phyloP scores from a whole-genome alignment of 92 coral and sea anemone species.

The Epizoanthus illoricatus region DNA sequence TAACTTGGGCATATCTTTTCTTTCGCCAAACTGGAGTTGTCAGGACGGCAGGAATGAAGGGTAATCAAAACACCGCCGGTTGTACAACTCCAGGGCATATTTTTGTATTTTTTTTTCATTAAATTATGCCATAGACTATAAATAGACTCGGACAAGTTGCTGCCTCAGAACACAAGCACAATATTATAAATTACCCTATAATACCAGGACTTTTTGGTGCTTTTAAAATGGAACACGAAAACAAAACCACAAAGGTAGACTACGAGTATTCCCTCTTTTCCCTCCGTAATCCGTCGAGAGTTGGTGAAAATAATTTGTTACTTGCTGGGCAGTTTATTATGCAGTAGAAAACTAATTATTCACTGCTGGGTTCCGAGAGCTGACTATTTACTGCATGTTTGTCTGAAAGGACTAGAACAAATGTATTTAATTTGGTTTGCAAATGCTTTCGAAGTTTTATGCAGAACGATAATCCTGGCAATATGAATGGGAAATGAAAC shows the following conservation, averaged over 20 bases:
- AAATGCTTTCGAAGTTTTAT: not conserved
- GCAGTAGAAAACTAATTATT: not conserved
- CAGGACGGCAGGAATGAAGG: not conserved
- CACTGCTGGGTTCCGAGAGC: not conserved
- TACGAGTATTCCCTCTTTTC: too few species aligned
- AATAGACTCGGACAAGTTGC: not conserved
- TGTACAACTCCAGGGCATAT: not conserved
- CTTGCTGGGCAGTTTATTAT: not conserved
- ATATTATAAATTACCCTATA: not conserved
- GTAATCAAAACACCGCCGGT: not conserved
- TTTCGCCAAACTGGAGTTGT: too few species aligned
- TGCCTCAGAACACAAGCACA: not conserved
- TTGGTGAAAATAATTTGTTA: too few species aligned
- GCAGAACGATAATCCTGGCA: not conserved
- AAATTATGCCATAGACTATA: not conserved
- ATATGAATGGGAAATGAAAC: too few species aligned
- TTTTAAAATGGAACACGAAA: not conserved
- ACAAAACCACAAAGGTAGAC: not conserved
- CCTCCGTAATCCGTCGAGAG: too few species aligned
- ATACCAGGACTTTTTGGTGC: not conserved
- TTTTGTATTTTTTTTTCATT: not conserved
- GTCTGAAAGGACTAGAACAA: not conserved
- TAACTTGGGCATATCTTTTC: not conserved
- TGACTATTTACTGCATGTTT: not conserved
- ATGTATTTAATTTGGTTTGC: constrained; percentile 4